Evolutionary conservation across 2,797 vertebrate genomes (phyloP).

Genomic region (Liasis olivaceus): DNA sequence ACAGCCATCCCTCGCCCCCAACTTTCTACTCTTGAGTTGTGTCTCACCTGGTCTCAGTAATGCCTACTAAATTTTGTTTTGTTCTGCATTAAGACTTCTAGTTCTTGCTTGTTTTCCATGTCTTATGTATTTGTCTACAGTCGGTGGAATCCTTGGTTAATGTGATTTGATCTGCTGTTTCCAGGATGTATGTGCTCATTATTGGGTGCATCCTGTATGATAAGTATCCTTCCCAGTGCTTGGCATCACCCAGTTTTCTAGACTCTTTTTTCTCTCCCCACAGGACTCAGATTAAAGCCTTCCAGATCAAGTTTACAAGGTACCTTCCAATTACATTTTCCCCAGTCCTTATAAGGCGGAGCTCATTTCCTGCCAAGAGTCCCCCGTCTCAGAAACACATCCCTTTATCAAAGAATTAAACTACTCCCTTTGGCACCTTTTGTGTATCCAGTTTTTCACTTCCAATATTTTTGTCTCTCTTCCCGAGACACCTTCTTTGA

Average conservation of each 20-base stretch:
- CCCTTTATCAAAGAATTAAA: background rate
- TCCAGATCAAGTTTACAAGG: background rate
- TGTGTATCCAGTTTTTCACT: background rate
- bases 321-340: background rate
- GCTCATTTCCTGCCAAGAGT: background rate
- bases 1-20: background rate
- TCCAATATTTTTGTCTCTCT: background rate
- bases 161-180: background rate
- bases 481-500: background rate
- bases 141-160: background rate
- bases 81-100: background rate
- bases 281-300: background rate
- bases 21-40: background rate
- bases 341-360: background rate
- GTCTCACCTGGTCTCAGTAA: background rate
- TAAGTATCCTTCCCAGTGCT: background rate
- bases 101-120: background rate
- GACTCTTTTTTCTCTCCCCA: background rate
- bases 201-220: background rate
- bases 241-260: background rate
- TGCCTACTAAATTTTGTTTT: background rate
- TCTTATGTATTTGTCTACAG: background rate
- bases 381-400: background rate
- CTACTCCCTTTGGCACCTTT: background rate
- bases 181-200: background rate